These are phyloP conservation scores for Glandiceps talaboti DNA, from an alignment of 53 echinoderm and acorn worm genomes.

Conservation along the genomic window DNA sequence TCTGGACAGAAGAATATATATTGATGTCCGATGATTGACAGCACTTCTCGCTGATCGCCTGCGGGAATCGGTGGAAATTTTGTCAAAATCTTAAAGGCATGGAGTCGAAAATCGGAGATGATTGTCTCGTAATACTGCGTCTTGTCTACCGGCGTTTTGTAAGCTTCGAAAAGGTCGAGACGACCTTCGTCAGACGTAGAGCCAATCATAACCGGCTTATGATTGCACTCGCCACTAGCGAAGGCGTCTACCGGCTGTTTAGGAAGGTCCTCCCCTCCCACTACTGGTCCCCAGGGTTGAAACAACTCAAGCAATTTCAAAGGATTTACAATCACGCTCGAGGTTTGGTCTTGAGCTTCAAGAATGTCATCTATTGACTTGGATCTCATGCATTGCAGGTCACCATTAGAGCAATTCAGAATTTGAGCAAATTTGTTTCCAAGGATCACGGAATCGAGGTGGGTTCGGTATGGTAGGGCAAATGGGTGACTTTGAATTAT, in stretches of 20 bases:
- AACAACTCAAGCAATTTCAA: slow-evolving; percentile 8
- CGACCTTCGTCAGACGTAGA: slow-evolving; percentile 24
- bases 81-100: not conserved
- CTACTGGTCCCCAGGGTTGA: slow-evolving; percentile 22
- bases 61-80: slow-evolving; percentile 8
- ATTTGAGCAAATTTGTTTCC: not conserved
- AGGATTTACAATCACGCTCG: not conserved
- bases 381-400: not conserved
- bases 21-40: slow-evolving; percentile 7
- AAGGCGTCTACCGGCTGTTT: slow-evolving; percentile 11
- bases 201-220: slow-evolving; percentile 19
- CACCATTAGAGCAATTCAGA: not conserved
- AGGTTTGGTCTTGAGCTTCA: not conserved
- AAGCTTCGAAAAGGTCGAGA: slow-evolving; percentile 12
- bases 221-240: slow-evolving; percentile 7
- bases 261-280: slow-evolving; percentile 12
- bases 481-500: slow-evolving; percentile 21
- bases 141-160: slow-evolving; percentile 9
- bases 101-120: not conserved
- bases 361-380: not conserved
- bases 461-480: slow-evolving; percentile 12
- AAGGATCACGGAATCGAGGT: slow-evolving; percentile 10
- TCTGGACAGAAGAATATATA: slow-evolving; percentile 19
- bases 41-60: slow-evolving; percentile 17
- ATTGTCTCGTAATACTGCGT: slow-evolving; percentile 7